Percentiles rank a stretch among this genome's conserved stretches.
phyloP scores from a whole-genome alignment of 2,113 vertebrate species.

The Hippocampus barbouri region DNA sequence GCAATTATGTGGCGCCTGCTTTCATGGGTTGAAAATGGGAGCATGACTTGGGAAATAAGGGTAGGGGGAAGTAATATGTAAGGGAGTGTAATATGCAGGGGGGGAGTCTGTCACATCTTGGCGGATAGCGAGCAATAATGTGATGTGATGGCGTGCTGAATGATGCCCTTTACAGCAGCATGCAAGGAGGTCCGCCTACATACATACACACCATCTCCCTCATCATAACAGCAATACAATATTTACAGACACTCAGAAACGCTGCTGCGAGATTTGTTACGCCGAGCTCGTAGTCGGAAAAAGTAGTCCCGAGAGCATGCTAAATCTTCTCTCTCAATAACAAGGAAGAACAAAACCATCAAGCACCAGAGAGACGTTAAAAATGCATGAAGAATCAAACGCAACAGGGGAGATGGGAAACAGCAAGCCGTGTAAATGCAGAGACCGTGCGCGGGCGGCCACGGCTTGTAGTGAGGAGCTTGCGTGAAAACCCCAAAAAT shows the following conservation, averaged over 20 bases:
- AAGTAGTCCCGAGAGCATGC: constrained; percentile 7
- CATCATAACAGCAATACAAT: not conserved
- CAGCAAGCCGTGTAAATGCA: not conserved
- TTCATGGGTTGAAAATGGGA: not conserved
- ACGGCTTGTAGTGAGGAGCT: not conserved
- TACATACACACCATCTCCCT: not conserved
- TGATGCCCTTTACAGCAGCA: not conserved
- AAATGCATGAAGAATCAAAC: constrained; percentile 31
- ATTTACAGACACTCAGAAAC: not conserved
- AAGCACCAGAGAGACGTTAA: constrained; percentile 35
- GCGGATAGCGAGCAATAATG: constrained; percentile 7
- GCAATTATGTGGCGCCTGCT: not conserved
- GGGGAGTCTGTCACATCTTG: not conserved
- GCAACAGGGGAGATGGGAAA: constrained; percentile 4
- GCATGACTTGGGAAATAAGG: too few species aligned
- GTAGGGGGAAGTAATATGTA: too few species aligned
- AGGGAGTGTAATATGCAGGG: too few species aligned
- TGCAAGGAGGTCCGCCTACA: not conserved
- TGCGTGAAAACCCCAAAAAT: not conserved
- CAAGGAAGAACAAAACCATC: constrained; percentile 34
- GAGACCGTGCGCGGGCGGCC: not conserved
- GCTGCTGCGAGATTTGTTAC: constrained; percentile 4
- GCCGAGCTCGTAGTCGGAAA: not conserved
- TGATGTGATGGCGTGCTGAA: not conserved
- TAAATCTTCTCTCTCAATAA: constrained; percentile 20